Percentiles rank a stretch among this genome's conserved stretches.
These are phyloP conservation scores for Rhimphoctona megacephalus DNA, from an alignment of 2,888 invertebrate genomes.

Conservation along the genomic window DNA sequence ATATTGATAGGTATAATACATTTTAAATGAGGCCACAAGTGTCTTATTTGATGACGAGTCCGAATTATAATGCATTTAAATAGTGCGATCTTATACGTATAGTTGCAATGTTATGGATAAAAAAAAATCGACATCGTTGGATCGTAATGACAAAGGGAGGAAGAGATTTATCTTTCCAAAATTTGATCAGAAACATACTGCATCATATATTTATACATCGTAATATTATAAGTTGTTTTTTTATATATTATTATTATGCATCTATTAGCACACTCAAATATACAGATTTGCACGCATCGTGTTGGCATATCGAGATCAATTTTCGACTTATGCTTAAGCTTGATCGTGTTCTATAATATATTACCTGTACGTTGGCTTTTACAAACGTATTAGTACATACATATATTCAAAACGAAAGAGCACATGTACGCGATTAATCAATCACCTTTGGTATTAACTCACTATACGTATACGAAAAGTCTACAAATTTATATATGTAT, in stretches of 20 bases:
- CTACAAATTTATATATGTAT: neutral
- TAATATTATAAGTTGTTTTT: neutral
- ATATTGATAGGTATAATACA: neutral
- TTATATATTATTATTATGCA: neutral
- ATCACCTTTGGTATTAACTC: conserved; percentile 56
- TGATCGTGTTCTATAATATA: conserved; percentile 3
- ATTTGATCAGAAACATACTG: neutral
- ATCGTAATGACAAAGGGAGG: too few relatives aligned
- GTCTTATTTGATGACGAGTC: neutral
- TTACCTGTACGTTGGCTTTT: neutral
- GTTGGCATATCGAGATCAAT: neutral
- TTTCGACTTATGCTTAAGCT: neutral
- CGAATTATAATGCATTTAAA: neutral
- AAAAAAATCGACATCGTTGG: too few relatives aligned
- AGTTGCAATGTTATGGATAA: too few relatives aligned
- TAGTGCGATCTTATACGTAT: too few relatives aligned
- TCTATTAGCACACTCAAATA: neutral
- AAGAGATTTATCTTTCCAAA: neutral
- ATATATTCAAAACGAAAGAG: conserved; percentile 44
- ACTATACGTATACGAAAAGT: conserved; percentile 2
- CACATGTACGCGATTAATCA: conserved; percentile 71
- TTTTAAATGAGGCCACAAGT: neutral
- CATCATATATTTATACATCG: neutral
- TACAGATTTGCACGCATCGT: neutral
- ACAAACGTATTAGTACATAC: neutral